Evolutionary conservation across 2,888 invertebrate species (phyloP).

Genomic region (Podotricha telesiphe): DNA sequence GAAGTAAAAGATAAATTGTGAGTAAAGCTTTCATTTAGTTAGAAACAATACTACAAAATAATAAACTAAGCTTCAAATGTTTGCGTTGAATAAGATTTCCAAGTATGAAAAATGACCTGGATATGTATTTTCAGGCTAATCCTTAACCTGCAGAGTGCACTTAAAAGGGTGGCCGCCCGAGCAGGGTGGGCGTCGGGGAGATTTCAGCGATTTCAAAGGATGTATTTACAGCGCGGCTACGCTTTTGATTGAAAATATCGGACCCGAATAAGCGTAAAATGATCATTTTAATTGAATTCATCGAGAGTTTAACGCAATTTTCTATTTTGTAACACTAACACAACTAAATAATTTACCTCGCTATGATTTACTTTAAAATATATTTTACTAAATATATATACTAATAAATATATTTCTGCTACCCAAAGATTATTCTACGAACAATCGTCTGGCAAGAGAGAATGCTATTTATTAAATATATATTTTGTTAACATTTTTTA

Average conservation of each 20-base stretch:
- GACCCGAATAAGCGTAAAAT: conserved; percentile 2
- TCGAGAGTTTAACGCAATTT: not conserved
- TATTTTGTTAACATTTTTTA: no score
- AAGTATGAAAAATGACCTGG: conserved; percentile 36
- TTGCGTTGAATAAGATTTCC: not conserved
- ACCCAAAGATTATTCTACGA: no score
- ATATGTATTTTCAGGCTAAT: conserved; percentile 38
- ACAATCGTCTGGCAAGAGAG: no score
- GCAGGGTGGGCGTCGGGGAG: conserved; percentile 25
- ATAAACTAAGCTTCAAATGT: not conserved
- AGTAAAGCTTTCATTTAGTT: not conserved
- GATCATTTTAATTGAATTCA: not conserved
- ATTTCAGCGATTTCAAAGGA: conserved; percentile 23
- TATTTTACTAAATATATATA: no score
- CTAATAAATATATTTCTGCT: no score
- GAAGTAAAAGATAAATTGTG: not conserved
- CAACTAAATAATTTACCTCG: not conserved
- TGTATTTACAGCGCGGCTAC: conserved; percentile 21
- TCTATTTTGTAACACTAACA: not conserved
- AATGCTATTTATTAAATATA: no score
- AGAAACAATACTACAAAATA: not conserved
- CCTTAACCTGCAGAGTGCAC: conserved; percentile 44
- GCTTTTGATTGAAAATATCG: conserved; percentile 25
- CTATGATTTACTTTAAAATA: not conserved
- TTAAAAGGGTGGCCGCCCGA: conserved; percentile 34